Base-by-base conservation (phyloP, 2,888 invertebrate genomes). In the Pterostichus niger region DNA sequence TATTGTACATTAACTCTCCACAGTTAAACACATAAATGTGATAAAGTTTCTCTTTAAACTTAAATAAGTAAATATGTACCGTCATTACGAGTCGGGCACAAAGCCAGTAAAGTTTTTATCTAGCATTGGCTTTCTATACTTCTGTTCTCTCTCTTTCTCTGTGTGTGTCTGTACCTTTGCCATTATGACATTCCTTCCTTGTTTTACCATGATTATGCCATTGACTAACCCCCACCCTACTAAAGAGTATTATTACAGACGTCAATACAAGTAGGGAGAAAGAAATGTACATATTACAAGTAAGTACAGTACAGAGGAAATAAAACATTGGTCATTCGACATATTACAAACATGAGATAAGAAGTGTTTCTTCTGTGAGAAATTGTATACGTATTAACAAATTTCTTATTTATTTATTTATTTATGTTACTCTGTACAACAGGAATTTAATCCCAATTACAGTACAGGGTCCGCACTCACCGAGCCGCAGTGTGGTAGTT, bases 31-130 rank as follows among this genome's bases (percentile, higher is more conserved):
- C 35, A 68, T 40, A 33, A 76, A 76, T 76, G 76, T 35, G 52
- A 54, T 76, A 49, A 76, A 78, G 78, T 78, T 78, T 33, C 35
- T n/a, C 40, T 59, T 59, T 59, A 44, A 44, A 78, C 40, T 61
- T 56, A 78, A 78, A 78, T 78, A 78, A 78, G 59, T 54, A 78
- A 54, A 78, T 78, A 59, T 78, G 59, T 59, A 59, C 59, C 33
- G 46, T 71, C 44, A 71, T 71, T 71, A 71, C 46, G 15, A 40
- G 31, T 11, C 44, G 35, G 71, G 71, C 71, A 71, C 44, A 71
- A 71, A 71, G 71, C 71, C 71, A 71, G 46, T 15, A 24, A 71
- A 71, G 46, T 71, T 71, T 71, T 71, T 71, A 71, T 71, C 71
- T 71, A 15, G 71, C 46, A 71, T 46, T 46, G 44, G 46, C 44